Base-by-base conservation (phyloP, 2,888 invertebrate species). In the Tinea trinotella region DNA sequence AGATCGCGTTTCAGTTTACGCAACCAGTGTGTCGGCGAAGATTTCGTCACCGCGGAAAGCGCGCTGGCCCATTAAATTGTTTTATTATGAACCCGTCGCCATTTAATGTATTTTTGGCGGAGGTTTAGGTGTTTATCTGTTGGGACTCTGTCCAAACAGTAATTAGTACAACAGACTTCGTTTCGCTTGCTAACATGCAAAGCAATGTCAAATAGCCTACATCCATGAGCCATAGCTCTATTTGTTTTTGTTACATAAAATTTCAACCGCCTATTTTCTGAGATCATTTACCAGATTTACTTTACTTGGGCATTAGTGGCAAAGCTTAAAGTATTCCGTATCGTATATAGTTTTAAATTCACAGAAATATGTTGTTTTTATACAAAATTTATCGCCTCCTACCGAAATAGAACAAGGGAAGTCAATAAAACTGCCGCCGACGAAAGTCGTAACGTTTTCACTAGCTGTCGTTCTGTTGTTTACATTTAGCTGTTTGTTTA, bases 51-150 rank as follows among this genome's bases (percentile, higher is more conserved):
- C 80, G 76, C 83, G 84, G 84, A 81, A 85, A 84, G 76, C 82
- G 83, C 79, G 83, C 76, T 82, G 83, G 84, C 83, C 84, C 84
- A 84, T 85, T 85, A 85, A 84, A 85, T 84, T 82, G 84, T 84
- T 85, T 84, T 85, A 85, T 84, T 85, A 84, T 83, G 83, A 80
- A 84, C 81, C 70, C 78, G 83, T 76, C 84, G 84, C 84, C 84
- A 82, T 84, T 77, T 81, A 77, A 76, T 79, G 77, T 85, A 84
- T 85, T 85, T 85, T 85, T 82, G 82, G 84, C 81, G 73, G 81
- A 70, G 74, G 81, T 78, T 82, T 82, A 76, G 83, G 79, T 82
- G 81, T 84, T 84, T 82, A 85, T 83, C 83, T 82, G 74, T 76
- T 83, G 84, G 84, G 84, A 81, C 74, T 74, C 71, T 68, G 81